A percentile compares a stretch with the other conserved stretches of the same genome.
phyloP scores from a whole-genome alignment of 1,140 invertebrate species.

The Frieseomelitta varia region DNA sequence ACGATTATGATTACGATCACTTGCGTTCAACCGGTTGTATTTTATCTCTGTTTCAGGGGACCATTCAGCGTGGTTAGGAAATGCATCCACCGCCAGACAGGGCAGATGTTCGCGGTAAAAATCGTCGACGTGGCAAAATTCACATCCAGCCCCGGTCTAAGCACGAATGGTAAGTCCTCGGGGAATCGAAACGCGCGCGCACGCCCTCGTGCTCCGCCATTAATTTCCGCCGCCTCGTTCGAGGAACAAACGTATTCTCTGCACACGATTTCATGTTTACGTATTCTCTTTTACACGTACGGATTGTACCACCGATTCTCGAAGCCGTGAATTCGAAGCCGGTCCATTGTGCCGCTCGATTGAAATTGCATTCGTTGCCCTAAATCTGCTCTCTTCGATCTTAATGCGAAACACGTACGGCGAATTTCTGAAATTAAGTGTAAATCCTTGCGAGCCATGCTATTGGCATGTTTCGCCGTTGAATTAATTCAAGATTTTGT shows the following conservation, averaged over 20 bases:
- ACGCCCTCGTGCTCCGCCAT: slow-evolving; percentile 27
- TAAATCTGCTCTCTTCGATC: neutral
- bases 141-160: slow-evolving; percentile 96
- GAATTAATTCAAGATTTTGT: neutral
- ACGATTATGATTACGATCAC: slow-evolving; percentile 26
- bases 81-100: slow-evolving; percentile 97
- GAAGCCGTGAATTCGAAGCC: slow-evolving; percentile 25
- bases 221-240: slow-evolving; percentile 48
- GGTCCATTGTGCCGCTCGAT: slow-evolving; percentile 53
- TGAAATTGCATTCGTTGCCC: slow-evolving; percentile 45
- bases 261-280: slow-evolving; percentile 7
- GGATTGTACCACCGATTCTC: neutral
- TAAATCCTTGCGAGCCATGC: neutral
- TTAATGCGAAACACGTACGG: slow-evolving; percentile 27
- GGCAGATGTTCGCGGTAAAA: slow-evolving; percentile 98
- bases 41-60: slow-evolving; percentile 88
- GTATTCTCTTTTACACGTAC: slow-evolving; percentile 28
- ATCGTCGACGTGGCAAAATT: slow-evolving; percentile 99
- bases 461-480: neutral
- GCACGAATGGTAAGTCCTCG: slow-evolving; percentile 91
- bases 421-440: neutral
- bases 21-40: slow-evolving; percentile 18
- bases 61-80: slow-evolving; percentile 98
- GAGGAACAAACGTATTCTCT: slow-evolving; percentile 46
- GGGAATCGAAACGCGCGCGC: neutral